phyloP scores from a whole-genome alignment of 2,888 invertebrate genomes.

The Carterocephalus palaemon region DNA sequence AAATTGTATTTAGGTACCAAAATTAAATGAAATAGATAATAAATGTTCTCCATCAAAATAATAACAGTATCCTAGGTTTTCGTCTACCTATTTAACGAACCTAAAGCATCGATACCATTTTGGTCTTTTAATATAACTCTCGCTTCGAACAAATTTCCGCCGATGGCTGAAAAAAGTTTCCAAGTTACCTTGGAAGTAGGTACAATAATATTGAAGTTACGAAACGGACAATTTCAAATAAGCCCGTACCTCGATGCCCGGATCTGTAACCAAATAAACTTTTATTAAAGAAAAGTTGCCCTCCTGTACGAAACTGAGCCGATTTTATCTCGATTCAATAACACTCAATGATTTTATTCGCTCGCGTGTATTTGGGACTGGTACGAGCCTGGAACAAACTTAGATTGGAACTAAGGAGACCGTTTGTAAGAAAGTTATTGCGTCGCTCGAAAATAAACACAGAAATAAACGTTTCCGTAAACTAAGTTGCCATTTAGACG shows the following conservation, averaged over 20 bases:
- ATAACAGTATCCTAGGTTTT: too few species aligned
- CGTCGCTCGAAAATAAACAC: slow-evolving; percentile 5
- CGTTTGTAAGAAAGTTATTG: slow-evolving; percentile 15
- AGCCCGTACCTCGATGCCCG: slow-evolving; percentile 45
- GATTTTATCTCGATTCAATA: slow-evolving; percentile 39
- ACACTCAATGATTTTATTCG: slow-evolving; percentile 54
- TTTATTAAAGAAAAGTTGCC: slow-evolving; percentile 57
- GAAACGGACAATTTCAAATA: slow-evolving; percentile 45
- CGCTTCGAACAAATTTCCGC: slow-evolving; percentile 31
- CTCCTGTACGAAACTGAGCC: slow-evolving; percentile 37
- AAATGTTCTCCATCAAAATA: too few species aligned
- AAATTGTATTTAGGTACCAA: too few species aligned
- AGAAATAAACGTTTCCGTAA: slow-evolving; percentile 9
- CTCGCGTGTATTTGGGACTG: slow-evolving; percentile 35
- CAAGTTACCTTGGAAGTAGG: too few species aligned
- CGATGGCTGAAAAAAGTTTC: slow-evolving; percentile 34
- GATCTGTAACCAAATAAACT: slow-evolving; percentile 53
- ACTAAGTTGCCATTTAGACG: not conserved
- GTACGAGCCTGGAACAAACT: slow-evolving; percentile 16
- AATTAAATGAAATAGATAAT: too few species aligned
- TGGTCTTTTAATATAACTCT: slow-evolving; percentile 30
- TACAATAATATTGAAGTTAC: slow-evolving; percentile 42
- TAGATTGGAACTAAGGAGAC: slow-evolving; percentile 18
- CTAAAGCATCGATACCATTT: too few species aligned
- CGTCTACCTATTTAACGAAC: too few species aligned